Conservation (phyloP, 1,140 invertebrate genomes). For the Heliconius nattereri region DNA sequence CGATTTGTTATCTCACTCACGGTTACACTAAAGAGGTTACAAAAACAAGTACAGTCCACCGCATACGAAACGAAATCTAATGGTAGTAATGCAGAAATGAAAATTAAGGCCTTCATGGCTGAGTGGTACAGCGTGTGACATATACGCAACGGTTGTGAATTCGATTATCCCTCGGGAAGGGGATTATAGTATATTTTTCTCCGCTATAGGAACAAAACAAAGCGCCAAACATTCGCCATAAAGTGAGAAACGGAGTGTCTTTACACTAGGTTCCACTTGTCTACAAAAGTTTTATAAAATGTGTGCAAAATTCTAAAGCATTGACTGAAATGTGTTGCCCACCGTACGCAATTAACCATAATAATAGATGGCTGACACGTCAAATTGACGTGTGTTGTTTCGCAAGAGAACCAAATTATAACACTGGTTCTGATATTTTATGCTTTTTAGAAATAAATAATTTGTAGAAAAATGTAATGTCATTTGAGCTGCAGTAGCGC, state of each 20-base stretch:
- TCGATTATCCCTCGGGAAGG: no score
- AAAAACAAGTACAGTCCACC: background rate
- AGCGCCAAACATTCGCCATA: no score
- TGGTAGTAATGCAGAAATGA: background rate
- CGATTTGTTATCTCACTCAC: background rate
- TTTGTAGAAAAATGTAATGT: background rate
- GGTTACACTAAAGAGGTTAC: background rate
- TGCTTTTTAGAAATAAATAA: background rate
- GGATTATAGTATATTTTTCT: no score
- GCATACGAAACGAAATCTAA: background rate
- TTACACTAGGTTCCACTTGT: no score
- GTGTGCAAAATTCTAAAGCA: background rate
- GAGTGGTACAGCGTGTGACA: no score
- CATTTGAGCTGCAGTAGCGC: no score
- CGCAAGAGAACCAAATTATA: background rate
- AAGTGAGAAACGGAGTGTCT: no score
- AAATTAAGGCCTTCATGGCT: no score
- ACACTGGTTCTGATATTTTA: background rate
- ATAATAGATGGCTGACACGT: conserved; percentile 4
- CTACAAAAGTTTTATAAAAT: background rate
- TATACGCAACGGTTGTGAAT: no score
- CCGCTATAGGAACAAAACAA: no score
- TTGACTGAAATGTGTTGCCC: background rate
- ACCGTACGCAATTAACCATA: conserved; percentile 4
- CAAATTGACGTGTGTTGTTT: background rate